A percentile compares a stretch with the other conserved stretches of the same genome.
Evolutionary conservation across 2,888 invertebrate genomes (phyloP).

Genomic region (Allygus modestus): DNA sequence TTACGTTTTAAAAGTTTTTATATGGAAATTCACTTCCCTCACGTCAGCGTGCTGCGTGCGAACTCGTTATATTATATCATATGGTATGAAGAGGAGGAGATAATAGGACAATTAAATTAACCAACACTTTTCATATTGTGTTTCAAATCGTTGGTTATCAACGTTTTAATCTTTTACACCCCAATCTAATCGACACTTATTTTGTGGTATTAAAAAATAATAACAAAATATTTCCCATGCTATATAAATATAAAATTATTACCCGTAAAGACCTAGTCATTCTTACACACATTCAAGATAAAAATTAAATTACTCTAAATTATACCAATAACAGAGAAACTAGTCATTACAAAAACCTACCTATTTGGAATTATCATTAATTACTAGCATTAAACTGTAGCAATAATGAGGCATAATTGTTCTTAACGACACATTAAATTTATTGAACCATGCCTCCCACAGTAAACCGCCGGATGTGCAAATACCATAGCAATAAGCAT

Average conservation of each 20-base stretch:
- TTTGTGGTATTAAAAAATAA: too few species aligned
- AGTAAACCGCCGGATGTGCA: not conserved
- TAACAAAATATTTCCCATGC: not conserved
- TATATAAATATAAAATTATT: not conserved
- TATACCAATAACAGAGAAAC: not conserved
- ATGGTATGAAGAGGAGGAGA: too few species aligned
- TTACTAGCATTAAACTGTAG: not conserved
- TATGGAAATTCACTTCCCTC: too few species aligned
- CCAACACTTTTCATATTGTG: too few species aligned
- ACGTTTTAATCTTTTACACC: too few species aligned
- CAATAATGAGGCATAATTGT: not conserved
- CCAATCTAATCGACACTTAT: too few species aligned
- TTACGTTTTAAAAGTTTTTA: too few species aligned
- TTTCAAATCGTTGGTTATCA: too few species aligned
- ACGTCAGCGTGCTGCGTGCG: too few species aligned
- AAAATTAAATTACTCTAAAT: not conserved
- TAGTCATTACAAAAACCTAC: not conserved
- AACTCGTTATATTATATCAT: too few species aligned
- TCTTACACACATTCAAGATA: not conserved
- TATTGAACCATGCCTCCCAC: not conserved
- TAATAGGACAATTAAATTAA: too few species aligned
- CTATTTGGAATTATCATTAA: not conserved
- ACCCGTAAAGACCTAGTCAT: not conserved
- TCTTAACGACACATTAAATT: conserved; percentile 10
- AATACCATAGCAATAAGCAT: conserved; percentile 15